These are phyloP conservation scores for Argyrosomus regius DNA, from an alignment of 2,797 vertebrate genomes.

Conservation along the genomic window DNA sequence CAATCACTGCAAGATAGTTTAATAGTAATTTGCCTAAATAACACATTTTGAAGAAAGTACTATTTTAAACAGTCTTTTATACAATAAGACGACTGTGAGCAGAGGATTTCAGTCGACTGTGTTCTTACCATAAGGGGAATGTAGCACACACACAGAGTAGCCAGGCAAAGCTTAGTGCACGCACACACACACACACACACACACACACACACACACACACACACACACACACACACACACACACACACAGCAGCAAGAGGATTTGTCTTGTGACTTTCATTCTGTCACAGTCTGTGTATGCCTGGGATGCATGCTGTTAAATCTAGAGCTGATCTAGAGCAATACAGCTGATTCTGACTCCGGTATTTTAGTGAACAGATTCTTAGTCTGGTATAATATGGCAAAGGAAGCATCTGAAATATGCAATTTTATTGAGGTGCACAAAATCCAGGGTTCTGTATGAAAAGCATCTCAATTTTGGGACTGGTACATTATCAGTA, in stretches of 20 bases:
- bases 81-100: slow-evolving; percentile 26
- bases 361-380: slow-evolving; percentile 14
- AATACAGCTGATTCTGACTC: slow-evolving; percentile 18
- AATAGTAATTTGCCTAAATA: slow-evolving; percentile 33
- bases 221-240: too few relatives aligned
- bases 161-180: slow-evolving; percentile 33
- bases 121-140: slow-evolving; percentile 8
- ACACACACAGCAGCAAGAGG: slow-evolving; percentile 8
- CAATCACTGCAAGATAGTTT: slow-evolving; percentile 21
- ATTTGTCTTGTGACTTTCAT: slow-evolving; percentile 41
- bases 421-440: background rate
- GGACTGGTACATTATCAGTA: background rate
- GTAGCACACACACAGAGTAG: slow-evolving; percentile 30
- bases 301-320: slow-evolving; percentile 38
- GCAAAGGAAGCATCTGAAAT: background rate
- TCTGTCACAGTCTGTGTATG: slow-evolving; percentile 37
- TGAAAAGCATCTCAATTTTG: too few relatives aligned
- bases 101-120: slow-evolving; percentile 10
- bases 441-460: background rate
- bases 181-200: background rate
- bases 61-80: slow-evolving; percentile 34
- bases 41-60: slow-evolving; percentile 15
- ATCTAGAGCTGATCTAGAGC: slow-evolving; percentile 35
- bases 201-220: too few relatives aligned
- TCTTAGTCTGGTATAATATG: background rate